Evolutionary conservation across 2,888 invertebrate species (phyloP).

Genomic region (Chrysina gloriosa): DNA sequence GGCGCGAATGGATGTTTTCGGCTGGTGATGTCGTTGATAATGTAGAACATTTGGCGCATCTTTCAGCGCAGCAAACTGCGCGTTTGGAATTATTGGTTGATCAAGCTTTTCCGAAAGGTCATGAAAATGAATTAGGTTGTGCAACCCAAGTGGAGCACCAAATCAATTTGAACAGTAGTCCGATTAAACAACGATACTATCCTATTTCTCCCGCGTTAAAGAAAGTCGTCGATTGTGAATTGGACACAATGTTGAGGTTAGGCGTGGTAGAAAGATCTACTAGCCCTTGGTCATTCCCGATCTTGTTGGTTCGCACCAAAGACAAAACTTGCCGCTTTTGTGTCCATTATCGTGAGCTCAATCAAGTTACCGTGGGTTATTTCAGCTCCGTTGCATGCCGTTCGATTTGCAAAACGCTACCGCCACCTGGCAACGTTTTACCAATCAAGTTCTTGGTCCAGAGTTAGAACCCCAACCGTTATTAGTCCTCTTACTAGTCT

Average conservation of each 20-base stretch:
- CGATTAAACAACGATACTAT: slow-evolving; percentile 48
- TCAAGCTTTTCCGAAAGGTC: neutral
- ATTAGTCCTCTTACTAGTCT: too few species aligned
- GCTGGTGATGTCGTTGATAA: too few species aligned
- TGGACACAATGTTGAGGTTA: slow-evolving; percentile 57
- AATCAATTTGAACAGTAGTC: slow-evolving; percentile 7
- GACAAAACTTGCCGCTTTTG: neutral
- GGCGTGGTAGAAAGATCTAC: too few species aligned
- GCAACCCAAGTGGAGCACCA: slow-evolving; percentile 28
- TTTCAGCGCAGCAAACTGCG: too few species aligned
- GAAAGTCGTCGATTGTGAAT: slow-evolving; percentile 47
- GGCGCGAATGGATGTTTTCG: too few species aligned
- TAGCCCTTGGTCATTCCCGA: too few species aligned
- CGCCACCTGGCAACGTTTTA: too few species aligned
- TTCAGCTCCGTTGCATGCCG: too few species aligned
- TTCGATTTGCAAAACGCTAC: too few species aligned
- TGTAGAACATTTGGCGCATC: too few species aligned
- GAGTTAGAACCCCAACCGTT: too few species aligned
- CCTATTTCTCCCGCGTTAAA: slow-evolving; percentile 45
- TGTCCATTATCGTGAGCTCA: neutral
- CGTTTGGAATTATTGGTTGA: neutral
- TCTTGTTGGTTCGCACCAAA: slow-evolving; percentile 34
- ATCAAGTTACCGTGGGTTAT: neutral
- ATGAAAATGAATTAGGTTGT: slow-evolving; percentile 12
- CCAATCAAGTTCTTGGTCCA: too few species aligned